These are phyloP conservation scores for Melipona bicolor DNA, from an alignment of 2,888 invertebrate genomes.

Conservation along the genomic window DNA sequence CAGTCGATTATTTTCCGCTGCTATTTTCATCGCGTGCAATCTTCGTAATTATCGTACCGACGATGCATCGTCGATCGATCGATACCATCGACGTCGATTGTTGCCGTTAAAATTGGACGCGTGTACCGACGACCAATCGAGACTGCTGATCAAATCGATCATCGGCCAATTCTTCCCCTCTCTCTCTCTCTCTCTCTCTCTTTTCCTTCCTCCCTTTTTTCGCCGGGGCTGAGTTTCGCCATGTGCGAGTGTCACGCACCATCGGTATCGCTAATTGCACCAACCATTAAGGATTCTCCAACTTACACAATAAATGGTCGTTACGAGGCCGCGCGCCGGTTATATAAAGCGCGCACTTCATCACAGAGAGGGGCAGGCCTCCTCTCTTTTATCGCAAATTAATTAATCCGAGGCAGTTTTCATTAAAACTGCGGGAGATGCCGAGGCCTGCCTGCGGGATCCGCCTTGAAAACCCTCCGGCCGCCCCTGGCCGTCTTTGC, in stretches of 20 bases:
- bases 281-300: slow-evolving; percentile 73
- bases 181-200: not conserved
- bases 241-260: slow-evolving; percentile 65
- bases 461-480: not conserved
- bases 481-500: not conserved
- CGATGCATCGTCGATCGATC: slow-evolving; percentile 28
- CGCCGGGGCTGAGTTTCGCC: slow-evolving; percentile 12
- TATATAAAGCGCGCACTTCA: slow-evolving; percentile 71
- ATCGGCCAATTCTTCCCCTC: slow-evolving; percentile 12
- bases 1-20: slow-evolving; percentile 20
- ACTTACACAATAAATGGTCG: slow-evolving; percentile 73
- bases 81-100: slow-evolving; percentile 52
- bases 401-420: slow-evolving; percentile 58
- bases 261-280: slow-evolving; percentile 72
- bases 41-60: slow-evolving; percentile 57
- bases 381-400: slow-evolving; percentile 65
- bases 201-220: not conserved
- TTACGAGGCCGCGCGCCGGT: slow-evolving; percentile 60
- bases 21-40: slow-evolving; percentile 36
- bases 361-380: slow-evolving; percentile 39
- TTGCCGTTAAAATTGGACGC: slow-evolving; percentile 13
- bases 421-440: slow-evolving; percentile 43
- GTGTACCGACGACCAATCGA: not conserved
- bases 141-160: slow-evolving; percentile 62
- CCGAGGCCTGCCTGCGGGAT: not conserved